Conservation (phyloP, 2,888 invertebrate genomes). For the Drosophila phalerata region DNA sequence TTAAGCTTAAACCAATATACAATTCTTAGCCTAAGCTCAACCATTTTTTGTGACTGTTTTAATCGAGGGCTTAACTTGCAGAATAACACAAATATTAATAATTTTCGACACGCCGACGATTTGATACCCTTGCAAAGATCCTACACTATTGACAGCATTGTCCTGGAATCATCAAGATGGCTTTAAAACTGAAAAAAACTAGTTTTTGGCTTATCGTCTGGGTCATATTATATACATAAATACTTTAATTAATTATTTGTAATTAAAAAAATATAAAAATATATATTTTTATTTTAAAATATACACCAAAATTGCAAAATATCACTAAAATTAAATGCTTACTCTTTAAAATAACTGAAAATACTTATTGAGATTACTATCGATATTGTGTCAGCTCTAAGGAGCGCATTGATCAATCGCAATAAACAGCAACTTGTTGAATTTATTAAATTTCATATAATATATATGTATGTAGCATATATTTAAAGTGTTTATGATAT, state of each 20-base stretch:
- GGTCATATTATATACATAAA: background rate
- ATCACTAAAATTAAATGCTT: background rate
- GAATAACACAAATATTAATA: background rate
- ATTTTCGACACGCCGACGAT: background rate
- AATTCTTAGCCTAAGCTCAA: slow-evolving; percentile 32
- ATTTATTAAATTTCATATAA: background rate
- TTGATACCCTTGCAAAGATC: too few relatives aligned
- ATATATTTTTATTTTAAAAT: background rate
- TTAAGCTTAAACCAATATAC: slow-evolving; percentile 38
- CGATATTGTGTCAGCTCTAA: background rate
- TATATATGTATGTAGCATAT: too few relatives aligned
- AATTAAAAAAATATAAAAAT: background rate
- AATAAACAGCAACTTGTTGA: background rate
- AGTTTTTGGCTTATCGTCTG: too few relatives aligned
- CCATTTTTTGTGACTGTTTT: slow-evolving; percentile 16
- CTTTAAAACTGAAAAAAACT: background rate
- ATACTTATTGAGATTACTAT: background rate
- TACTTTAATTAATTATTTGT: too few relatives aligned
- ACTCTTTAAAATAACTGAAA: too few relatives aligned
- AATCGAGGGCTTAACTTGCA: slow-evolving; percentile 4
- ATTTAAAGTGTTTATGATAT: too few relatives aligned
- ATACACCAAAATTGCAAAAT: background rate
- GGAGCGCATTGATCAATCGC: background rate
- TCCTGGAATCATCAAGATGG: background rate
- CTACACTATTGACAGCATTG: too few relatives aligned